Evolutionary conservation across 2,888 invertebrate genomes (phyloP).

Genomic region (Cordilura impudica): DNA sequence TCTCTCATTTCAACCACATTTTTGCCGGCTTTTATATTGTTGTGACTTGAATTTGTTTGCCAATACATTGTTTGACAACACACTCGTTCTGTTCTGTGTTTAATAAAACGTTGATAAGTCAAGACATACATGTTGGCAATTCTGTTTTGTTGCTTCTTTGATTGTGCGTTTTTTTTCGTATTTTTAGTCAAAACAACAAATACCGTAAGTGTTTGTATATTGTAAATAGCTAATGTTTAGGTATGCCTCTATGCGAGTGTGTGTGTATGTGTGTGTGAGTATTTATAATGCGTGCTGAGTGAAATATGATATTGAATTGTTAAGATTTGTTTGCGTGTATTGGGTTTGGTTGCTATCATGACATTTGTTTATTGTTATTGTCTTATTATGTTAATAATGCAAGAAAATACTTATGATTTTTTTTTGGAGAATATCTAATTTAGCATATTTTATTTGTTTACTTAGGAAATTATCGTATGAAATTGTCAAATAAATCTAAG

Average conservation of each 20-base stretch:
- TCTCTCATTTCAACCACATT: neutral
- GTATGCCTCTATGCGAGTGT: neutral
- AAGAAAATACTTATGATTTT: neutral
- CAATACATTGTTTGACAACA: slow-evolving; percentile 25
- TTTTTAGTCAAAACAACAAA: slow-evolving; percentile 12
- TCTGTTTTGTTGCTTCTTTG: neutral
- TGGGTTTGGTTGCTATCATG: slow-evolving; percentile 43
- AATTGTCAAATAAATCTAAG: slow-evolving; percentile 48
- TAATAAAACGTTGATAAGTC: slow-evolving; percentile 33
- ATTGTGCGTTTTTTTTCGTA: too few species aligned
- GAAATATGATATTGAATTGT: slow-evolving; percentile 53
- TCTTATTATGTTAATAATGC: slow-evolving; percentile 54
- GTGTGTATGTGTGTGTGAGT: neutral
- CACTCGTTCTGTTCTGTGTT: slow-evolving; percentile 7
- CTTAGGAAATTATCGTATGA: slow-evolving; percentile 18
- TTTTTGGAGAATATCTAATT: neutral
- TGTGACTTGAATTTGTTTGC: slow-evolving; percentile 7
- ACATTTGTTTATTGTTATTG: slow-evolving; percentile 57
- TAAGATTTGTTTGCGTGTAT: slow-evolving; percentile 45
- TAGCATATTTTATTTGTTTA: slow-evolving; percentile 18
- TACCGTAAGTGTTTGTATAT: slow-evolving; percentile 10
- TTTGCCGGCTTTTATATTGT: slow-evolving; percentile 12
- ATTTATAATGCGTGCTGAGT: slow-evolving; percentile 45
- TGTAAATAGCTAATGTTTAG: neutral
- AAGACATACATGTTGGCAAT: slow-evolving; percentile 10